These are phyloP conservation scores for Ptiloglossa arizonensis DNA, from an alignment of 1,140 invertebrate genomes.

Conservation along the genomic window DNA sequence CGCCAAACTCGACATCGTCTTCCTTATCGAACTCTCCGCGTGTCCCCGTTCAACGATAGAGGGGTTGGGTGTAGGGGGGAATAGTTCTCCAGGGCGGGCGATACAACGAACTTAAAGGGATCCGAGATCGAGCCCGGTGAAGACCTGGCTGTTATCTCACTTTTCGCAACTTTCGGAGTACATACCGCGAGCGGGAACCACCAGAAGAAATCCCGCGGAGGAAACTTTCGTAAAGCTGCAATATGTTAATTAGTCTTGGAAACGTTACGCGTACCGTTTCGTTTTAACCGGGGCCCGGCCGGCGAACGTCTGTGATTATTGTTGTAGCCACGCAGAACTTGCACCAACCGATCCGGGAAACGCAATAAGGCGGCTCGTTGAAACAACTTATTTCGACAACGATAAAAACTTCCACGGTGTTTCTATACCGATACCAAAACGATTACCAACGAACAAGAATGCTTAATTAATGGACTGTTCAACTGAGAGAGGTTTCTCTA, in stretches of 20 bases:
- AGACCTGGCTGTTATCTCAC: slow-evolving; percentile 7
- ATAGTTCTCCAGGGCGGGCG: slow-evolving; percentile 47
- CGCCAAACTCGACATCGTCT: slow-evolving; percentile 55
- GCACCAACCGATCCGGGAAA: too few species aligned
- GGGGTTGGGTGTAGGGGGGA: too few species aligned
- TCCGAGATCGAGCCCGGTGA: slow-evolving; percentile 8
- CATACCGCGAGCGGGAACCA: background rate
- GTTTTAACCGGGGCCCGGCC: too few species aligned
- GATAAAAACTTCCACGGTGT: too few species aligned
- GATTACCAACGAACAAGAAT: too few species aligned
- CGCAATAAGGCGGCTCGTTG: too few species aligned
- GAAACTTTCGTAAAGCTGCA: background rate
- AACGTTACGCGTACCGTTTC: background rate
- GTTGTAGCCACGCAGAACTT: too few species aligned
- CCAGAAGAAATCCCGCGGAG: background rate
- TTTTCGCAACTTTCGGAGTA: background rate
- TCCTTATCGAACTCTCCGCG: slow-evolving; percentile 47
- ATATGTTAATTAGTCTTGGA: background rate
- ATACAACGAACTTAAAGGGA: slow-evolving; percentile 33
- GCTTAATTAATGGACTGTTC: too few species aligned
- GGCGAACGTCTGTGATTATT: too few species aligned
- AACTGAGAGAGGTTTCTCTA: too few species aligned
- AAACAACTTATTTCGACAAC: too few species aligned
- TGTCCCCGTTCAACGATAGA: slow-evolving; percentile 58
- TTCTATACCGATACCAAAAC: too few species aligned